Percentiles rank a stretch among this genome's conserved stretches.
These are phyloP conservation scores for Druceiella hillmani DNA, from an alignment of 2,888 invertebrate species.

Conservation along the genomic window DNA sequence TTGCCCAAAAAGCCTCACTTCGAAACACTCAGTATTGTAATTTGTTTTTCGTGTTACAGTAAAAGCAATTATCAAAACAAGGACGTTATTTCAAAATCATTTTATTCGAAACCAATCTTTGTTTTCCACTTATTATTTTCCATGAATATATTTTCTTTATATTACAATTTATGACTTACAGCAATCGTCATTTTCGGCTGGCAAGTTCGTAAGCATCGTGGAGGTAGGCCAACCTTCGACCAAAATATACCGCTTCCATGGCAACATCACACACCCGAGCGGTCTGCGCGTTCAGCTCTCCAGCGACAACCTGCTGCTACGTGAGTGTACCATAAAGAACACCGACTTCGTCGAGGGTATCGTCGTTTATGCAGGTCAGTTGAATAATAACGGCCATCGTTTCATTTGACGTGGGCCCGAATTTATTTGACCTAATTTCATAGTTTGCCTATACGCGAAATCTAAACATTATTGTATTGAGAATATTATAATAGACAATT, in stretches of 20 bases:
- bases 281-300: slow-evolving; percentile 75
- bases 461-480: too few species aligned
- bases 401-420: background rate
- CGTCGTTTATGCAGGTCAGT: slow-evolving; percentile 84
- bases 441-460: too few species aligned
- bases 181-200: slow-evolving; percentile 70
- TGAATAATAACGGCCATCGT: background rate
- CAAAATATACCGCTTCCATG: slow-evolving; percentile 92
- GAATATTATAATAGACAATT: too few species aligned
- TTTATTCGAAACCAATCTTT: too few species aligned
- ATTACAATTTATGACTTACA: slow-evolving; percentile 34
- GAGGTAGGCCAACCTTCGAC: slow-evolving; percentile 95
- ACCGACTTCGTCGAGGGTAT: slow-evolving; percentile 96
- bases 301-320: slow-evolving; percentile 85
- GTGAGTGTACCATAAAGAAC: slow-evolving; percentile 93
- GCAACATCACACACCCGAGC: slow-evolving; percentile 76
- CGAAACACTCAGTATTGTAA: too few species aligned
- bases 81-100: too few species aligned
- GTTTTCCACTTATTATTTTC: too few species aligned
- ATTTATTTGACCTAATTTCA: background rate
- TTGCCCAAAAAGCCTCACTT: too few species aligned
- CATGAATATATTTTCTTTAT: too few species aligned
- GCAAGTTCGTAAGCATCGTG: slow-evolving; percentile 75
- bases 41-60: too few species aligned
- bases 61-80: too few species aligned